Percentiles rank a stretch among this genome's conserved stretches.
phyloP scores from a whole-genome alignment of 2,888 invertebrate species.

The Agriopis marginaria region DNA sequence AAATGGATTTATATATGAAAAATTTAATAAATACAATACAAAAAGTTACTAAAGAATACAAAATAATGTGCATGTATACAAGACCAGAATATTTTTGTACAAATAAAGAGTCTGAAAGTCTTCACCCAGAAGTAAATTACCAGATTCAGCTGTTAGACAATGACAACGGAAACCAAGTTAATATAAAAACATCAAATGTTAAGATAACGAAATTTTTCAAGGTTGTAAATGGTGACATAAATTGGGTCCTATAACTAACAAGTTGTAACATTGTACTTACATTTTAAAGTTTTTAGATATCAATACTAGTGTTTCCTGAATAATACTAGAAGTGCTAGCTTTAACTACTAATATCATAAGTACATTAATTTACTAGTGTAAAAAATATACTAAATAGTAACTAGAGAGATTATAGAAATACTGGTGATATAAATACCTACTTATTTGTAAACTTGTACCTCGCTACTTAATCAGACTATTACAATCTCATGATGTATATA shows the following conservation, averaged over 20 bases:
- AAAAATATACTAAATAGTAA: not conserved
- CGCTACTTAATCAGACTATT: conserved; percentile 29
- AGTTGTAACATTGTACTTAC: conserved; percentile 4
- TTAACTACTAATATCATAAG: conserved; percentile 12
- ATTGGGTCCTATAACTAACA: conserved; percentile 44
- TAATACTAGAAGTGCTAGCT: conserved; percentile 12
- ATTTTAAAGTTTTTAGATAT: conserved; percentile 3
- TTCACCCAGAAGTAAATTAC: conserved; percentile 68
- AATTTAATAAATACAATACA: conserved; percentile 73
- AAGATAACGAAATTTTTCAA: conserved; percentile 50
- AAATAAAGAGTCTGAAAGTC: conserved; percentile 63
- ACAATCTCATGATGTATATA: conserved; percentile 20
- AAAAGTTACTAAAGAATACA: conserved; percentile 78
- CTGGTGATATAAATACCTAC: conserved; percentile 44
- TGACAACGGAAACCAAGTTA: conserved; percentile 45
- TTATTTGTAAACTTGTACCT: conserved; percentile 22
- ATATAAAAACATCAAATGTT: conserved; percentile 51
- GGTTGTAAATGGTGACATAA: conserved; percentile 48
- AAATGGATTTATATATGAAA: conserved; percentile 83
- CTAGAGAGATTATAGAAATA: conserved; percentile 25
- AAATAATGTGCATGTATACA: conserved; percentile 82
- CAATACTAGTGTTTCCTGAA: conserved; percentile 12
- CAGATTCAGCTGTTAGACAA: conserved; percentile 64
- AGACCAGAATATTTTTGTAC: conserved; percentile 82
- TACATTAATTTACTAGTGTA: conserved; percentile 7